phyloP scores from a whole-genome alignment of 2,113 vertebrate species.

The Gallinago jamesoni region DNA sequence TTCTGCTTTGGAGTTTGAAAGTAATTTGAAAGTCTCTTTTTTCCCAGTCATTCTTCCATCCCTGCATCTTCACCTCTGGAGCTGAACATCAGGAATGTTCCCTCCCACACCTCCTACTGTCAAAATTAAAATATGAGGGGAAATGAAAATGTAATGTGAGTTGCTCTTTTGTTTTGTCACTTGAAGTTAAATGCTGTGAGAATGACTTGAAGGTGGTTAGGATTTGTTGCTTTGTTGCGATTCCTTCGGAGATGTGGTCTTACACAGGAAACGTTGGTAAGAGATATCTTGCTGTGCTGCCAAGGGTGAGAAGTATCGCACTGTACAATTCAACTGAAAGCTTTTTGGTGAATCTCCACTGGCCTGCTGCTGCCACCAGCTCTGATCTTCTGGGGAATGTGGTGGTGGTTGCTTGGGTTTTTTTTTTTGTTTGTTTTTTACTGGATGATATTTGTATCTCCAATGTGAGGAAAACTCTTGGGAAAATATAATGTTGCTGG shows the following conservation, averaged over 20 bases:
- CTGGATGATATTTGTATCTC: background rate
- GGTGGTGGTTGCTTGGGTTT: background rate
- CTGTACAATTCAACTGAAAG: background rate
- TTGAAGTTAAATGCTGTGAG: background rate
- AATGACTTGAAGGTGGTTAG: background rate
- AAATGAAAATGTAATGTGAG: background rate
- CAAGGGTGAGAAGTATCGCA: fast-evolving
- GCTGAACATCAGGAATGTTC: background rate
- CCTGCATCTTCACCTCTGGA: background rate
- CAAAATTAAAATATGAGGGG: background rate
- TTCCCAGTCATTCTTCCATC: background rate
- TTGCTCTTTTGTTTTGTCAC: background rate
- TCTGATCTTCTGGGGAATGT: background rate
- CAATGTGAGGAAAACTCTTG: background rate
- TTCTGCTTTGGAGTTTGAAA: background rate
- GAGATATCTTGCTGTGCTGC: background rate
- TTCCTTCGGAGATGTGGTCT: background rate
- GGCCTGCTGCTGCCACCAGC: background rate
- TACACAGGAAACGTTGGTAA: fast-evolving
- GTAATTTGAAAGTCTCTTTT: background rate
- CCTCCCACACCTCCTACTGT: background rate
- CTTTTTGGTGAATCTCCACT: background rate
- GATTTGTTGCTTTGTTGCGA: background rate
- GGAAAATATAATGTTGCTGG: background rate
- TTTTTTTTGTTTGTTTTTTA: background rate